Evolutionary conservation across 2,113 vertebrate genomes (phyloP), one percentile per base, ranked within the genome.

Genomic region (Dascyllus trimaculatus): DNA sequence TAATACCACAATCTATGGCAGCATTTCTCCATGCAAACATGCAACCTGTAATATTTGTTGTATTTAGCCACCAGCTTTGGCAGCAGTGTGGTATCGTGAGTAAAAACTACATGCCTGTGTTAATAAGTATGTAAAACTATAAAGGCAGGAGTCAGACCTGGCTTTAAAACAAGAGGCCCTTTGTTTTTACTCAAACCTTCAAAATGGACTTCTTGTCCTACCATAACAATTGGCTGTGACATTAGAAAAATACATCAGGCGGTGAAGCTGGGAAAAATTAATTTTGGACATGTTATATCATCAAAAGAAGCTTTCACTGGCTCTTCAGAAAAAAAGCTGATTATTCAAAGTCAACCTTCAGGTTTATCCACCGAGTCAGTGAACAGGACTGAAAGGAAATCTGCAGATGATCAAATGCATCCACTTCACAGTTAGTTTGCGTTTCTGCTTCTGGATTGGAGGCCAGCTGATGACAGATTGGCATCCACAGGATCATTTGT

Each of bases 31-130:
- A 67, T 61, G 38, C 26, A 84, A 70, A 76, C 52, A 60, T 54
- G 19, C 35, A 76, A 57, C 29, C 7, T 2, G 26, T 62, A 66
- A 78, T 78, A 62, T 83, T 83, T 76, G 43, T 49, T 80, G 48
- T 61, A 54, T 69, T 81, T 56, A 75, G 63, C 49, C 19, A 70
- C n/a, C 40, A 54, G 21, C 57, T 62, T 78, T 84, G 81, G 65
- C 63, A 48, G 65, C 53, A 81, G 25, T 21, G 19, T 62, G n/a
- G 24, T 58, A 71, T 66, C 35, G n/a, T 68, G 56, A 75, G 48
- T 18, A 85, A 62, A 78, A 83, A 38, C n/a, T 26, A 18, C 21
- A 32, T 56, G 14, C 21, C 46, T 57, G 15, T 68, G 15, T 74
- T 48, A 61, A 29, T 64, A 40, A 73, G 13, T 59, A 69, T 72